Evolutionary conservation across 2,888 invertebrate genomes (phyloP), one percentile per base, ranked within the genome.

Genomic region (Coelinius sp.): DNA sequence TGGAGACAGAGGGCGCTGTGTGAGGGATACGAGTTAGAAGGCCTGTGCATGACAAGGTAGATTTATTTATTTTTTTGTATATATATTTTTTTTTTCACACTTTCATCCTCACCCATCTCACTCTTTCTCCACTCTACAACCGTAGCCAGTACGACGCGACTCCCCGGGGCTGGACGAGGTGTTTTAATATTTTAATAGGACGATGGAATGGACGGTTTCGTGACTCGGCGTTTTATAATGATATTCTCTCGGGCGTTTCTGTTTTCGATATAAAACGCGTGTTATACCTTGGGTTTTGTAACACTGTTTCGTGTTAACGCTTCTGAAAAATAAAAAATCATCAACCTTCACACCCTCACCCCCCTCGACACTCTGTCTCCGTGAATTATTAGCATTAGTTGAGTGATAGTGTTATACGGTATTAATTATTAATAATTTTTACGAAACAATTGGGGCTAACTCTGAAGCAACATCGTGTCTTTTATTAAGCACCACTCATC

Each of bases 181-280:
- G 85, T 86, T 87, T 87, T 86, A 87, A 87, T 87, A 87, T 86
- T 87, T 87, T 86, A 87, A 86, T 85, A 85, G 86, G 85, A 85
- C 84, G 83, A 80, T 81, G 83, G 83, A 84, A 84, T 83, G 81
- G 83, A 83, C 84, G 83, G 84, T 85, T 86, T 84, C 86, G 86
- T 87, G 86, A 87, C 87, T 87, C 83, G 84, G 83, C 86, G 79
- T 84, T 86, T 86, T 84, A 84, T 86, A 87, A 86, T 87, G 87
- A 87, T 87, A 86, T 87, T 86, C 86, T 82, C 84, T 66, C 75
- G 78, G 81, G 73, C 68, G 71, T 68, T 74, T 71, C 49, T 65
- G 41, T 66, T 49, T 64, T 64, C 41, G 62, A 52, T 73, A 56
- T 70, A 62, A 56, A 70, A 68, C 53, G 63, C 71, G 59, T 67